Evolutionary conservation across 2,113 vertebrate species (phyloP).

Genomic region (Equus przewalskii): DNA sequence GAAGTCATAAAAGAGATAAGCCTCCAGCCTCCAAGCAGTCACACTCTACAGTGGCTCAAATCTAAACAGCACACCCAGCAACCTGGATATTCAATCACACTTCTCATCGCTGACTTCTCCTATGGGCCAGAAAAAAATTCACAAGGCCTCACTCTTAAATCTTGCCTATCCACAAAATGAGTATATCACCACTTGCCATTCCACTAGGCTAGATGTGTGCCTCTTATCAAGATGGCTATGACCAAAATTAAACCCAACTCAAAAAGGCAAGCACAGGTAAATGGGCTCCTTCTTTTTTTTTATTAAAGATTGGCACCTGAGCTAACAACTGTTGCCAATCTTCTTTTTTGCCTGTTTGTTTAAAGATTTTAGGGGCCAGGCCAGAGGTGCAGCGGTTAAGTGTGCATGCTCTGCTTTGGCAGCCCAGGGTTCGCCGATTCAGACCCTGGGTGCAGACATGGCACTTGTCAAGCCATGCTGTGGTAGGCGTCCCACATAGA

Average conservation of each 20-base stretch:
- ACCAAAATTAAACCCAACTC: not conserved
- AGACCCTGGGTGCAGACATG: too few relatives aligned
- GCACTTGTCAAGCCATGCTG: too few relatives aligned
- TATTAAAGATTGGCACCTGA: too few relatives aligned
- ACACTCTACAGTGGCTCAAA: not conserved
- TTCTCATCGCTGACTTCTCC: not conserved
- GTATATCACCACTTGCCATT: not conserved
- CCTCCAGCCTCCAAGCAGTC: not conserved
- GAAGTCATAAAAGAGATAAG: not conserved
- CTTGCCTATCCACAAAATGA: conserved; percentile 10
- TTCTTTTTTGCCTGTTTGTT: too few relatives aligned
- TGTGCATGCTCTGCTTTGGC: too few relatives aligned
- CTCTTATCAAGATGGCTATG: not conserved
- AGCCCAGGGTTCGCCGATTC: too few relatives aligned
- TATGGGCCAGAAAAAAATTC: not conserved
- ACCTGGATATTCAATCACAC: not conserved
- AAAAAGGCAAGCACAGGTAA: not conserved
- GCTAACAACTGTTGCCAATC: too few relatives aligned
- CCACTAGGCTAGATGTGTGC: not conserved
- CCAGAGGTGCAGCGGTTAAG: too few relatives aligned
- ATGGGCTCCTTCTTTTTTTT: not conserved
- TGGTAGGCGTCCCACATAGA: too few relatives aligned
- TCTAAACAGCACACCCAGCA: not conserved
- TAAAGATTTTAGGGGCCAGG: too few relatives aligned
- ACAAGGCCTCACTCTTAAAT: not conserved